Evolutionary conservation across 1,140 invertebrate species (phyloP).

Genomic region (Paralvinella palmiformis): DNA sequence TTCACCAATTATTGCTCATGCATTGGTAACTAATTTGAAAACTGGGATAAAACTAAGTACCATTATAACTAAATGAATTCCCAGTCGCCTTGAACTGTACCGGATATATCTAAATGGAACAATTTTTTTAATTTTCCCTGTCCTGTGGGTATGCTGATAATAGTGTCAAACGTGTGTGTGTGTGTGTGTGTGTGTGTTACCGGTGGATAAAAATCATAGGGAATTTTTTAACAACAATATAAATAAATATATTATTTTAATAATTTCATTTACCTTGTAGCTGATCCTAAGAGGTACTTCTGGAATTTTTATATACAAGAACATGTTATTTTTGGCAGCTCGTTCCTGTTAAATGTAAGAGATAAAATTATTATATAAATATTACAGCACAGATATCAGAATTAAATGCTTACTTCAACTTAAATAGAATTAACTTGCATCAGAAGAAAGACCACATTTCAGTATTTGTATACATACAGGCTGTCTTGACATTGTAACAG

Average conservation of each 20-base stretch:
- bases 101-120: too few relatives aligned
- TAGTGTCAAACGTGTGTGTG: neutral
- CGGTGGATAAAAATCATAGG: neutral
- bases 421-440: neutral
- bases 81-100: too few relatives aligned
- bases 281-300: constrained; percentile 93
- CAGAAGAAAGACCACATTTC: neutral
- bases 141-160: neutral
- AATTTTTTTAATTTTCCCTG: neutral
- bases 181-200: neutral
- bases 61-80: too few relatives aligned
- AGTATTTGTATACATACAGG: neutral
- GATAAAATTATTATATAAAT: neutral
- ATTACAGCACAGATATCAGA: neutral
- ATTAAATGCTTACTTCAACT: neutral
- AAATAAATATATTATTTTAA: neutral
- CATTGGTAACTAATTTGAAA: too few relatives aligned
- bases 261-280: constrained; percentile 60
- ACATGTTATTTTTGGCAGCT: constrained; percentile 96
- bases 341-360: constrained; percentile 63
- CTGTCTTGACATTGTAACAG: neutral
- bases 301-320: constrained; percentile 94
- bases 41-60: too few relatives aligned
- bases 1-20: too few relatives aligned
- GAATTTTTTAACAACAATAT: neutral